Conservation (phyloP, 1,140 invertebrate species). For the Bombus pyrosoma region DNA sequence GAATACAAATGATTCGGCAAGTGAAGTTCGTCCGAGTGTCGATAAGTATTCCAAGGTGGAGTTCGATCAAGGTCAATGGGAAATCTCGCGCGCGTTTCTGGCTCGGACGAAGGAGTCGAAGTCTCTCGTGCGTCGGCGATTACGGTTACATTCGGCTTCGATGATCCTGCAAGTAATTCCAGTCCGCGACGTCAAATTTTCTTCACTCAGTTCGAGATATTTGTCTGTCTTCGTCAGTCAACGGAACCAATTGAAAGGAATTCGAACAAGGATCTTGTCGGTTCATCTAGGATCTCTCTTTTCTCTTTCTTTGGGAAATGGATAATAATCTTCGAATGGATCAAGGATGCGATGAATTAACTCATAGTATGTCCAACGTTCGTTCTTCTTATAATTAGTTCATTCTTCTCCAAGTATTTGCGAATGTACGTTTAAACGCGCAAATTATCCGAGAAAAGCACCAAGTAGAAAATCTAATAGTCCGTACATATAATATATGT, state of each 20-base stretch:
- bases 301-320: background rate
- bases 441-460: background rate
- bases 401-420: background rate
- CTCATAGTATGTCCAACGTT: background rate
- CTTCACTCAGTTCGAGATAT: background rate
- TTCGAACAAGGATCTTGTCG: background rate
- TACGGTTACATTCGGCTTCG: constrained; percentile 64
- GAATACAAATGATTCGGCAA: constrained; percentile 28
- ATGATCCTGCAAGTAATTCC: constrained; percentile 69
- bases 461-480: background rate
- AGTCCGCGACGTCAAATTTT: constrained; percentile 53
- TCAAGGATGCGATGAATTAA: background rate
- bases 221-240: constrained; percentile 5
- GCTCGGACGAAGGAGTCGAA: constrained; percentile 44
- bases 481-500: background rate
- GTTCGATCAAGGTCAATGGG: constrained; percentile 35
- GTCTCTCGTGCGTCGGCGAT: constrained; percentile 67
- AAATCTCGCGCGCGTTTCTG: constrained; percentile 11
- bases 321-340: background rate
- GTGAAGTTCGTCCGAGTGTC: constrained; percentile 10
- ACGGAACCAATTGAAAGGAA: background rate
- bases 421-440: background rate
- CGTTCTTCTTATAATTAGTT: background rate
- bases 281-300: background rate
- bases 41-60: constrained; percentile 36